phyloP scores from a whole-genome alignment of 2,797 vertebrate species.

The Hydrocynus forskahlii region DNA sequence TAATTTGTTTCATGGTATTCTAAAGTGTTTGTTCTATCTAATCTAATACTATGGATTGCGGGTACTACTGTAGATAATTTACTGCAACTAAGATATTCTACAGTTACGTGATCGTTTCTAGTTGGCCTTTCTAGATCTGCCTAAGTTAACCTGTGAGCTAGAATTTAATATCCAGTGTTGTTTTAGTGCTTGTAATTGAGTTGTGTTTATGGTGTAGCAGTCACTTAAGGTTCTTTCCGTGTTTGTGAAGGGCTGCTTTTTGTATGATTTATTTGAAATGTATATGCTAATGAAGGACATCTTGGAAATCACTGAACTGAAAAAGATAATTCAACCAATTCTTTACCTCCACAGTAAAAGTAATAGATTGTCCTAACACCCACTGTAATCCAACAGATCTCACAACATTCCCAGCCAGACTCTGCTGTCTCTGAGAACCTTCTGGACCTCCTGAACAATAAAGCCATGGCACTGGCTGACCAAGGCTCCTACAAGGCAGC shows the following conservation, averaged over 20 bases:
- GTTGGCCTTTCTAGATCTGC: background rate
- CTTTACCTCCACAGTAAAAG: background rate
- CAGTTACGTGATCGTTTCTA: background rate
- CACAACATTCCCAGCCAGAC: background rate
- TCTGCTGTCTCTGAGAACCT: slow-evolving; percentile 30
- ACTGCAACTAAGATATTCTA: background rate
- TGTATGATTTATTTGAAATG: background rate
- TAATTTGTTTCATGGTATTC: background rate
- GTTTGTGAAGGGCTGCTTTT: background rate
- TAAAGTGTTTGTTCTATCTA: background rate
- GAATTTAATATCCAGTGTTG: background rate
- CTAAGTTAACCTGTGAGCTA: background rate
- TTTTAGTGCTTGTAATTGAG: background rate
- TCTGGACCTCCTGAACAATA: slow-evolving; percentile 30
- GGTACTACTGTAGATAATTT: background rate
- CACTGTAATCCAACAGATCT: slow-evolving; percentile 13
- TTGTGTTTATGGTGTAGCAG: background rate
- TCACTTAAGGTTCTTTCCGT: background rate
- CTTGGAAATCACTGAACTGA: background rate
- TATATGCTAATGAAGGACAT: background rate
- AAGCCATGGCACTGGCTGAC: slow-evolving; percentile 37
- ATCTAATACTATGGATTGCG: background rate
- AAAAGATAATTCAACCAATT: background rate
- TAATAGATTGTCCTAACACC: background rate
- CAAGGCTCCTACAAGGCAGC: slow-evolving; percentile 33